Evolutionary conservation across 2,888 invertebrate genomes (phyloP).

Genomic region (Cryptocephalus primarius): DNA sequence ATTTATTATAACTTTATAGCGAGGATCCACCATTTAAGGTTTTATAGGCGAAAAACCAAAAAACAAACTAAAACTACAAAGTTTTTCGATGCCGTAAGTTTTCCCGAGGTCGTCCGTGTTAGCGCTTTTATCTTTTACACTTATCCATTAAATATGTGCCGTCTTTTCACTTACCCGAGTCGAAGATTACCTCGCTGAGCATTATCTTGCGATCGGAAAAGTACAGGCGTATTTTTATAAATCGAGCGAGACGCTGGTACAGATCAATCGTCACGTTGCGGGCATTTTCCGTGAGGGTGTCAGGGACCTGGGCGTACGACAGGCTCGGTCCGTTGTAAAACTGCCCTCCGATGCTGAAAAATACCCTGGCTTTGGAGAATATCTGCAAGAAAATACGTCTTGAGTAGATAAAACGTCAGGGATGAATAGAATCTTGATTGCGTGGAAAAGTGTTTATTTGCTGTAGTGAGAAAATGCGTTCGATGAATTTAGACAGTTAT

Average conservation of each 20-base stretch:
- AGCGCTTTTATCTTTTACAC: no score
- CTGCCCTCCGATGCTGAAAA: conserved; percentile 50
- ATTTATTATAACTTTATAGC: no score
- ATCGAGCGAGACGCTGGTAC: conserved; percentile 49
- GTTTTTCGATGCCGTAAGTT: no score
- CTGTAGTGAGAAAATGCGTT: no score
- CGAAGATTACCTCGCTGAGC: conserved; percentile 57
- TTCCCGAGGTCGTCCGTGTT: no score
- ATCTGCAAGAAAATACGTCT: conserved; percentile 37
- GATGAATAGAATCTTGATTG: no score
- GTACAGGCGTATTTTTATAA: conserved; percentile 50
- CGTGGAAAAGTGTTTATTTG: no score
- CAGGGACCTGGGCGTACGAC: conserved; percentile 48
- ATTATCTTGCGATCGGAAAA: conserved; percentile 62
- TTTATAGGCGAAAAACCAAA: no score
- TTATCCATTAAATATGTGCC: no score
- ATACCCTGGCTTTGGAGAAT: conserved; percentile 53
- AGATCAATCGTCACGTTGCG: conserved; percentile 58
- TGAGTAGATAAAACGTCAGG: not conserved
- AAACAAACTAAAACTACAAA: no score
- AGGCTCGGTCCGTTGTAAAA: conserved; percentile 45
- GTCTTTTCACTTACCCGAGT: conserved; percentile 40
- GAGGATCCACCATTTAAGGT: no score
- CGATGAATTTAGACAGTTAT: no score
- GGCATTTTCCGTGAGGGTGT: conserved; percentile 50